Percentiles rank a stretch among this genome's conserved stretches.
These are phyloP conservation scores for Bufo bufo DNA, from an alignment of 2,113 vertebrate species.

Conservation along the genomic window DNA sequence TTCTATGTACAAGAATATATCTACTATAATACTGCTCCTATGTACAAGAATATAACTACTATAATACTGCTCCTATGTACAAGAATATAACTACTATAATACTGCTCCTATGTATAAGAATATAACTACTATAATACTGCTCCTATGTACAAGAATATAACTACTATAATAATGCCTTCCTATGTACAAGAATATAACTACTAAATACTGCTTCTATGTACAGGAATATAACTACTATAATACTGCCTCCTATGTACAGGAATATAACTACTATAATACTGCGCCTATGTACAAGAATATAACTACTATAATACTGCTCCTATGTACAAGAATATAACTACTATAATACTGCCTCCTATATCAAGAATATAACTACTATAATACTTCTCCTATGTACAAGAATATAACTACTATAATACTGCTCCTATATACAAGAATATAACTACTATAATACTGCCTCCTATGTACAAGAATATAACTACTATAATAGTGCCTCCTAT, in stretches of 20 bases:
- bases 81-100: not conserved
- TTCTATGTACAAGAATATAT: no score
- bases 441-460: not conserved
- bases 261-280: slow-evolving; percentile 1
- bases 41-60: no score
- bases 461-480: no score
- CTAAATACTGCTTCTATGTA: not conserved
- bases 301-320: not conserved
- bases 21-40: not conserved
- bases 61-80: no score
- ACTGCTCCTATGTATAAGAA: not conserved
- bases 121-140: slow-evolving; percentile 4
- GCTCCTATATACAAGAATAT: not conserved
- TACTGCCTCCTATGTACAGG: not conserved
- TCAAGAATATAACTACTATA: not conserved
- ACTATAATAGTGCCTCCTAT: no score
- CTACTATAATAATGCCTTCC: not conserved
- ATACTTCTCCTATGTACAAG: not conserved
- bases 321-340: not conserved
- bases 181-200: not conserved
- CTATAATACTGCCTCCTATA: not conserved
- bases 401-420: not conserved
- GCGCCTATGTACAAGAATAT: not conserved
- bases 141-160: not conserved
- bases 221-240: not conserved